Conservation (phyloP, 2,888 invertebrate species). For the Tryphoninae sp. region DNA sequence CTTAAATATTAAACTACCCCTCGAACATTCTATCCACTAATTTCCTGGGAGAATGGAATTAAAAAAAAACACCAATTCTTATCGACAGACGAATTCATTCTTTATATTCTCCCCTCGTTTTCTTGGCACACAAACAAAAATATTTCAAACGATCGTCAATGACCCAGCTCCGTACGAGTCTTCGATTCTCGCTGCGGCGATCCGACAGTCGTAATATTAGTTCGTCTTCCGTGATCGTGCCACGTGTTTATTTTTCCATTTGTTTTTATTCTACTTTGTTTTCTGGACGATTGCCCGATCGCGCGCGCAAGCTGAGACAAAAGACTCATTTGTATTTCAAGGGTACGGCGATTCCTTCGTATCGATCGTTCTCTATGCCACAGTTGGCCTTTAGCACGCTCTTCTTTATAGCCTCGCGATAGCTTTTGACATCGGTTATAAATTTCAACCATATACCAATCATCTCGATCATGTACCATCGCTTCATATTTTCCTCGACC, state of each 20-base stretch:
- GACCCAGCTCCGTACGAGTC: slow-evolving; percentile 11
- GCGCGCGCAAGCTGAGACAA: neutral
- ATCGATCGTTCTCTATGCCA: slow-evolving; percentile 67
- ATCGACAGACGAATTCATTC: neutral
- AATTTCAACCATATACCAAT: slow-evolving; percentile 67
- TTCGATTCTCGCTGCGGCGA: slow-evolving; percentile 5
- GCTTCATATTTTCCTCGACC: slow-evolving; percentile 65
- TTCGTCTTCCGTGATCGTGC: slow-evolving; percentile 19
- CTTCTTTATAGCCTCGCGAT: slow-evolving; percentile 66
- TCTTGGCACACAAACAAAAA: slow-evolving; percentile 51
- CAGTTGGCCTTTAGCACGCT: slow-evolving; percentile 63
- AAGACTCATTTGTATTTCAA: slow-evolving; percentile 66
- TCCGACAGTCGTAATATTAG: slow-evolving; percentile 10
- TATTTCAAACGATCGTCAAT: slow-evolving; percentile 24
- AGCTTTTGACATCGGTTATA: slow-evolving; percentile 63
- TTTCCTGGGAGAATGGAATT: no score
- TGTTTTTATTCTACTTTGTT: neutral
- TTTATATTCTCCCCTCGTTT: neutral
- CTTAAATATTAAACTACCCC: no score
- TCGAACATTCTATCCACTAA: no score
- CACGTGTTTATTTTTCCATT: neutral
- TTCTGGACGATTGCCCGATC: slow-evolving; percentile 54
- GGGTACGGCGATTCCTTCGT: slow-evolving; percentile 66
- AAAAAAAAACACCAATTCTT: neutral
- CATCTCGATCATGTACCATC: slow-evolving; percentile 69